Base-by-base conservation (phyloP, 2,113 vertebrate species). In the Alosa alosa region DNA sequence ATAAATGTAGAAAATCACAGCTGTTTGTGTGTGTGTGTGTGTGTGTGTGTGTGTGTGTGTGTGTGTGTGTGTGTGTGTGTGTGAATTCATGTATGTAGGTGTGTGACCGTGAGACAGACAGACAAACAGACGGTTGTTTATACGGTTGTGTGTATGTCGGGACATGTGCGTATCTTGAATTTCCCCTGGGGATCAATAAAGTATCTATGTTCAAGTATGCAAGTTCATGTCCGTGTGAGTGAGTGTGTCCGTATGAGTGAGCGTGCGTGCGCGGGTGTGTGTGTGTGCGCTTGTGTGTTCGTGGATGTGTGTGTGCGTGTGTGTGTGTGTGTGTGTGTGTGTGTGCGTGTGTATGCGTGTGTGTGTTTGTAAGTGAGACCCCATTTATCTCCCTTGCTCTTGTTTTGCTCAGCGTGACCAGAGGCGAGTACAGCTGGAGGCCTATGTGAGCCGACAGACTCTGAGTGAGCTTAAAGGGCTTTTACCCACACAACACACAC, bases 401-500 rank as follows among this genome's bases (percentile, higher is more conserved):
- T 84, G 82, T 86, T 86, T 84, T 83, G 84, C n/a, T 83, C 68
- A 81, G 86, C 10, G 36, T 31, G 41, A 64, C 20, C 20, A 83
- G 64, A 83, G 83, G 31, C n/a, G 18, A 41, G 41, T 47, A 72
- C 81, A 82, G 87, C 82, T 86, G 45, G 45, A 13, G 47, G 83
- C 64, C 85, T 57, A 85, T 81, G 57, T 83, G 78, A 78, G 60
- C 87, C 82, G 86, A 86, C 31, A 86, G 89, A 83, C 78, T 47
- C 47, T 90, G 82, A 88, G 82, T 78, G 45, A 86, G 82, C 83
- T 88, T 87, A 88, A 83, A 82, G 82, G 75, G 82, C 55, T 88
- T 88, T 86, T 36, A 82, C 31, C 85, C 85, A 31, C 89, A 82
- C 83, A 83, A 87, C 45, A 85, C 82, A 81, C 81, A 84, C 41